Evolutionary conservation across 2,113 vertebrate species (phyloP).

Genomic region (Gopherus evgoodei): DNA sequence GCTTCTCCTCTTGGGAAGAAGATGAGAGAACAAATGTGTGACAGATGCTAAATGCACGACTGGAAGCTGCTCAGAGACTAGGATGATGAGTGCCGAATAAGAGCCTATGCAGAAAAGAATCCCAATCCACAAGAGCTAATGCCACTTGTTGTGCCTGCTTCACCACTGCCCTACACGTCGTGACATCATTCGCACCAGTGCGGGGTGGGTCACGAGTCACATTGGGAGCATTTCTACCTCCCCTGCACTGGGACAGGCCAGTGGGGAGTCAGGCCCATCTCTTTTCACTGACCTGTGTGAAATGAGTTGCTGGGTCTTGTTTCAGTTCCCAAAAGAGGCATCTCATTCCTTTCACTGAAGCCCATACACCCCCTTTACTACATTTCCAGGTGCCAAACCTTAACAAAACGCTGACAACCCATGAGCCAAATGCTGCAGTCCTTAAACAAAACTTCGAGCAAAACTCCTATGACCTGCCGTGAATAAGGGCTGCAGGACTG

Average conservation of each 20-base stretch:
- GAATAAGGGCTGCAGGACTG: not conserved
- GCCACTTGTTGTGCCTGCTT: not conserved
- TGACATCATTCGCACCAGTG: not conserved
- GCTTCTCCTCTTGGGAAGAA: not conserved
- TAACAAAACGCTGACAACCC: not conserved
- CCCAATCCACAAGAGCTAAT: not conserved
- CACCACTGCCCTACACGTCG: not conserved
- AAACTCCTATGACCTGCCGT: not conserved
- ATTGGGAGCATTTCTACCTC: not conserved
- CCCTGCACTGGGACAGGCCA: not conserved
- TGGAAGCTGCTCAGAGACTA: not conserved
- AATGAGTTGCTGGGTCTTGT: not conserved
- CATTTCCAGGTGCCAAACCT: not conserved
- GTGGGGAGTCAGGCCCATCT: not conserved
- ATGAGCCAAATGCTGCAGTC: not conserved
- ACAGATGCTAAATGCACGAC: not conserved
- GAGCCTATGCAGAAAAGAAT: not conserved
- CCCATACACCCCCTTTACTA: not conserved
- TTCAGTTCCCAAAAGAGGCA: not conserved
- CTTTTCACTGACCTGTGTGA: not conserved
- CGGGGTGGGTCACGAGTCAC: not conserved
- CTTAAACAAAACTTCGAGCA: not conserved
- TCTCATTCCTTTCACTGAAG: not conserved
- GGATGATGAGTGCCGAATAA: not conserved
- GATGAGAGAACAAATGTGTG: not conserved